Evolutionary conservation across 1,140 invertebrate species (phyloP).

Genomic region (Nasonia giraulti): DNA sequence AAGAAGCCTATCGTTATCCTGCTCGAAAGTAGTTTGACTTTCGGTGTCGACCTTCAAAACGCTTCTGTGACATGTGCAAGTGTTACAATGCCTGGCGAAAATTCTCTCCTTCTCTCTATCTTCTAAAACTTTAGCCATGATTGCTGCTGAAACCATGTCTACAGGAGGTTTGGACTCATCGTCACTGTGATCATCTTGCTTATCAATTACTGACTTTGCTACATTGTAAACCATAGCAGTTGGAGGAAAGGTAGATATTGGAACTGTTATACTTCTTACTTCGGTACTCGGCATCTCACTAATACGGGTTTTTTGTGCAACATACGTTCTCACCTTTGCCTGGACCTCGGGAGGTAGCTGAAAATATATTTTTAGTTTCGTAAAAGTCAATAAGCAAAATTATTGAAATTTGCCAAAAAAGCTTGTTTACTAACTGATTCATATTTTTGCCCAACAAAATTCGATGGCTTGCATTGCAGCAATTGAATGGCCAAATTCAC

Average conservation of each 20-base stretch:
- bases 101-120: conserved; percentile 84
- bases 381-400: background rate
- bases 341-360: conserved; percentile 93
- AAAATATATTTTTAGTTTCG: conserved; percentile 55
- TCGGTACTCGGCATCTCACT: conserved; percentile 74
- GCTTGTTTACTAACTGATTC: conserved; percentile 84
- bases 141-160: conserved; percentile 91
- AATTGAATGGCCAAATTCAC: conserved; percentile 95
- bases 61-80: conserved; percentile 81
- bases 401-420: background rate
- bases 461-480: conserved; percentile 95
- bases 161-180: conserved; percentile 76
- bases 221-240: conserved; percentile 93
- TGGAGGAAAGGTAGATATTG: conserved; percentile 89
- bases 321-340: conserved; percentile 87
- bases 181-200: conserved; percentile 68
- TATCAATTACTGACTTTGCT: conserved; percentile 64
- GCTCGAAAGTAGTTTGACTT: conserved; percentile 61
- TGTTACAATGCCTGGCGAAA: conserved; percentile 86
- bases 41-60: conserved; percentile 67
- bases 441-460: conserved; percentile 94
- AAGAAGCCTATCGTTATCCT: background rate
- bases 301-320: conserved; percentile 79
- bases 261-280: conserved; percentile 84
- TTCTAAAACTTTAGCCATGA: conserved; percentile 95